Percentiles rank a stretch among this genome's conserved stretches.
Conservation (phyloP, 1,140 invertebrate genomes). For the Tetramorium parvispinum region DNA sequence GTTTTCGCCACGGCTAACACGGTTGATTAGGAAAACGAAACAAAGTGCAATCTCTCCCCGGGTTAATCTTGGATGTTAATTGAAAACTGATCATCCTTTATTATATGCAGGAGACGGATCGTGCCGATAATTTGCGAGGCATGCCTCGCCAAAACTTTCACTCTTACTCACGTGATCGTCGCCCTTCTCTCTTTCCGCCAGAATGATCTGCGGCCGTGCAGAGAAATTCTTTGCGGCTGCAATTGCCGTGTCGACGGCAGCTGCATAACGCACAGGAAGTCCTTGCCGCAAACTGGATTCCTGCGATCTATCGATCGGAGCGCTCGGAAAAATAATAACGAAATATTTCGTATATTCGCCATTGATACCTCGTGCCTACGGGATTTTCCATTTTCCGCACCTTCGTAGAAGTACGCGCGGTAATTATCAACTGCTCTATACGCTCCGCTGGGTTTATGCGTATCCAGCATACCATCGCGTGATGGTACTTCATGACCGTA, state of each 20-base stretch:
- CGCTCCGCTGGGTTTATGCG: slow-evolving; percentile 25
- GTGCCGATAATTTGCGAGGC: slow-evolving; percentile 49
- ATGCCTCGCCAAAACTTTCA: slow-evolving; percentile 68
- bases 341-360: background rate
- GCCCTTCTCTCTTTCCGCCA: slow-evolving; percentile 39
- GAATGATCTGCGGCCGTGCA: slow-evolving; percentile 51
- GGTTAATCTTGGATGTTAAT: background rate
- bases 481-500: slow-evolving; percentile 19
- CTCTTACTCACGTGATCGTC: slow-evolving; percentile 68
- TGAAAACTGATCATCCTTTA: background rate
- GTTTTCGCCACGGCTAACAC: background rate
- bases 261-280: slow-evolving; percentile 50
- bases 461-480: slow-evolving; percentile 38
- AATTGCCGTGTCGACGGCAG: background rate
- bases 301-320: slow-evolving; percentile 16
- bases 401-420: slow-evolving; percentile 5
- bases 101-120: slow-evolving; percentile 1
- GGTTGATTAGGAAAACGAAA: background rate
- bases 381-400: slow-evolving; percentile 9
- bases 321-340: background rate
- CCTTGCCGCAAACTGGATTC: background rate
- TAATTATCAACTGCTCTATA: slow-evolving; percentile 43
- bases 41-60: background rate
- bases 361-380: background rate
- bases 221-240: slow-evolving; percentile 62